Base-by-base conservation (phyloP, 2,888 invertebrate genomes). In the Lasioglossum malachurum region DNA sequence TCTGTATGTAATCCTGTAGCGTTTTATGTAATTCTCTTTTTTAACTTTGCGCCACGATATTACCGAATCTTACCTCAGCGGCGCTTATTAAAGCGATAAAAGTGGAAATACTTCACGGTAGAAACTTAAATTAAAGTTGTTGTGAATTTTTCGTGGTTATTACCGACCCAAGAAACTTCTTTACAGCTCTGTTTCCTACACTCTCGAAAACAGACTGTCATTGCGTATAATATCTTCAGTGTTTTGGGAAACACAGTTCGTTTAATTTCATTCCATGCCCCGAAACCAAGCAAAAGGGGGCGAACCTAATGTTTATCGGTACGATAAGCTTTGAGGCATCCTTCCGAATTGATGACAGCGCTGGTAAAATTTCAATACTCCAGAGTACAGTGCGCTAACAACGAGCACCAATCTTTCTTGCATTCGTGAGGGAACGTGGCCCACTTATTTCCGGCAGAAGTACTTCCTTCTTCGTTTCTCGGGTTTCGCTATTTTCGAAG, bases 21-120 rank as follows among this genome's bases (percentile, higher is more conserved):
- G 35, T 35, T 35, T 4, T 4, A 35, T 35, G 35, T 35, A 35
- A 35, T 35, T 35, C 35, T 75, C 38, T 76, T 64, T 75, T 44
- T 60, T 75, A 75, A 64, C 41, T 60, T 27, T 19, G 19, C 8
- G 44, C 64, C 60, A 44, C 19, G 31, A 64, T 76, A 44, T 64
- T 76, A 64, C 75, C 19, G 60, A 64, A 76, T 57, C 60, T 41
- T 27, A 23, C 64, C n/a, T 19, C 31, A 31, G n/a, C 60, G 14
- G 19, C 19, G 75, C 44, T 76, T 64, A 76, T 76, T 76, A 76
- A 75, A 75, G 10, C 57, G 27, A 64, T 64, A 44, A 64, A 46
- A 75, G 60, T 75, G 41, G 64, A 31, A 64, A 64, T 64, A 31
- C 41, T 31, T 64, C 44, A 44, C 41, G 44, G 27, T 14, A 2